A percentile compares a stretch with the other conserved stretches of the same genome.
Evolutionary conservation across 1,140 invertebrate species (phyloP).

Genomic region (Heterodera schachtii): DNA sequence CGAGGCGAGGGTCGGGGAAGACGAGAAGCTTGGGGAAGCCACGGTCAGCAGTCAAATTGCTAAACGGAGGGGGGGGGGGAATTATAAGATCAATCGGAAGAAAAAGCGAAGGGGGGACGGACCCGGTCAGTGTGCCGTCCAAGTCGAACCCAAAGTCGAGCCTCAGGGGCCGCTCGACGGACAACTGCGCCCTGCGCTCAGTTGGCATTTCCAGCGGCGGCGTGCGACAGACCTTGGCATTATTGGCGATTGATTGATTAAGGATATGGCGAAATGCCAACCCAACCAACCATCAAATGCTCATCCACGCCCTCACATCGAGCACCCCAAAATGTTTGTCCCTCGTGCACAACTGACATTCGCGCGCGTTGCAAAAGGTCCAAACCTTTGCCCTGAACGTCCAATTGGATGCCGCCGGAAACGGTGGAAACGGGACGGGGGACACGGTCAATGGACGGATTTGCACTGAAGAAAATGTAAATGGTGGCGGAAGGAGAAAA

Average conservation of each 20-base stretch:
- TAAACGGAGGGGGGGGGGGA: conserved; percentile 11
- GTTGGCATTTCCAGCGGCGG: conserved; percentile 52
- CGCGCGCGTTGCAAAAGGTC: conserved; percentile 52
- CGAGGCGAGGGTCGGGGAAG: conserved; percentile 39
- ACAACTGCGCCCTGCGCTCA: conserved; percentile 31
- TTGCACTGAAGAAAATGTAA: conserved; percentile 44
- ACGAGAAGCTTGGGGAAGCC: conserved; percentile 44
- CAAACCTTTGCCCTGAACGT: conserved; percentile 50
- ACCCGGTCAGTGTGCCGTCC: conserved; percentile 51
- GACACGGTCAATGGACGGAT: conserved; percentile 50
- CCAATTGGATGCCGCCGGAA: conserved; percentile 54
- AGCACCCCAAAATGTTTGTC: conserved; percentile 40
- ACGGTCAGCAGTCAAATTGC: conserved; percentile 45
- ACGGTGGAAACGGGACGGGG: conserved; percentile 41
- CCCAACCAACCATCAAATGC: conserved; percentile 44
- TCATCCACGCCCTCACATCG: conserved; percentile 48
- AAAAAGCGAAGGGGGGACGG: conserved; percentile 22
- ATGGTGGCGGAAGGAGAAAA: not conserved
- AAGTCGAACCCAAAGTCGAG: conserved; percentile 57
- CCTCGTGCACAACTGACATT: conserved; percentile 55
- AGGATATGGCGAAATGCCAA: too few relatives aligned
- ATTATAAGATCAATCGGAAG: conserved; percentile 10
- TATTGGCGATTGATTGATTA: not conserved
- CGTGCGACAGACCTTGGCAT: conserved; percentile 43
- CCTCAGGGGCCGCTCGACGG: conserved; percentile 42